Evolutionary conservation across 2,797 vertebrate genomes (phyloP), one percentile per base, ranked within the genome.

Genomic region (Lophotriccus pileatus): DNA sequence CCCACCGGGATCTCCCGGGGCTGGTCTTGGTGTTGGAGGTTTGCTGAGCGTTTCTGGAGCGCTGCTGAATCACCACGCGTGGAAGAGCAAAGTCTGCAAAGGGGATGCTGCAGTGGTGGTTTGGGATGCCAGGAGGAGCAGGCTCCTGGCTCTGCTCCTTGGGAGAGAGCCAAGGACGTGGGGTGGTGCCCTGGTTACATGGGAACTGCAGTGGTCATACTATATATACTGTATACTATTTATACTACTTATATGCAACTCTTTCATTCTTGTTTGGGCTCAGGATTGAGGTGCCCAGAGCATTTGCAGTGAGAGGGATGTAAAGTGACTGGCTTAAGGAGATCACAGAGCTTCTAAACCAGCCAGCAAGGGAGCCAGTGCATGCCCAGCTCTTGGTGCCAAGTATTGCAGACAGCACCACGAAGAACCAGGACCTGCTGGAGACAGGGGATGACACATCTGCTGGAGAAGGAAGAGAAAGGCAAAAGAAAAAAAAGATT

Each of bases 341-440:
- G 11, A 30, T 87, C 12, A 0, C 16, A 9, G 1, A 8, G 21
- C 6, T 91, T 53, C 72, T 80, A 30, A 50, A 11, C 28, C 46
- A 70, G 23, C 25, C 70, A 87, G 41, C 11, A 20, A 86, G 24
- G 41, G 13, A 74, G 21, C 6, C 39, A 36, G 4, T 3, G 12
- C 2, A 17, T 56, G 58, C 21, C 58, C 69, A 36, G 32, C 34
- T 52, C 56, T 9, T 36, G 13, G 32, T 67, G 52, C n/a, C 56
- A 22, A 49, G 34, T n/a, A 43, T 14, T 3, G 2, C 53, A 46
- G 46, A 23, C 22, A 44, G 9, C 34, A 13, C 18, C 0, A 0
- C 2, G 17, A 43, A 69, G 70, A 34, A 60, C 36, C 44, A 36
- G 32, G 44, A 56, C 49, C 20, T 76, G 34, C 23, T 47, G 32